A percentile compares a stretch with the other conserved stretches of the same genome.
These are phyloP conservation scores for Theretra japonica DNA, from an alignment of 2,888 invertebrate genomes.

Conservation along the genomic window DNA sequence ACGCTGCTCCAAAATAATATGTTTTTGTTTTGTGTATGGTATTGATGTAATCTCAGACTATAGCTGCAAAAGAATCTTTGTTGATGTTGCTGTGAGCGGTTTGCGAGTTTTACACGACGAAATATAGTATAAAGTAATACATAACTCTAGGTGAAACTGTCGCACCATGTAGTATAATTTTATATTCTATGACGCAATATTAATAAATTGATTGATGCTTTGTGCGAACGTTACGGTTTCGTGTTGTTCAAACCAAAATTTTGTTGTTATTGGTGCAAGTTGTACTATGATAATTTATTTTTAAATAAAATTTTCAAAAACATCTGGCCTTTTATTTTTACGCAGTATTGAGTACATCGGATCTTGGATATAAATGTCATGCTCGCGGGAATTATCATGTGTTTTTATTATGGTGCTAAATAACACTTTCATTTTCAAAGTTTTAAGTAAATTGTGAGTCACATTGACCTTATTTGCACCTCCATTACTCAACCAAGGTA, in stretches of 20 bases:
- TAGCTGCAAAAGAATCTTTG: neutral
- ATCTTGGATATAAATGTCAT: neutral
- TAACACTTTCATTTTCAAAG: slow-evolving; percentile 5
- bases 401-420: slow-evolving; percentile 29
- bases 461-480: slow-evolving; percentile 14
- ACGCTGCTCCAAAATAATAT: neutral
- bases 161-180: slow-evolving; percentile 68
- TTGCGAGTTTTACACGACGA: slow-evolving; percentile 49
- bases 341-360: neutral
- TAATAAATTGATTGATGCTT: slow-evolving; percentile 69
- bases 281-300: slow-evolving; percentile 84
- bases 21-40: neutral
- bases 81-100: slow-evolving; percentile 54
- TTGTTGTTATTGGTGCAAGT: slow-evolving; percentile 84
- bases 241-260: slow-evolving; percentile 82
- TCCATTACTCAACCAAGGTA: slow-evolving; percentile 15
- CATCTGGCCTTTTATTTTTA: slow-evolving; percentile 42
- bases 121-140: slow-evolving; percentile 47
- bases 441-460: neutral
- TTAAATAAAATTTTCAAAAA: slow-evolving; percentile 79
- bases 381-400: slow-evolving; percentile 14
- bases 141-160: slow-evolving; percentile 57
- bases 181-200: slow-evolving; percentile 63
- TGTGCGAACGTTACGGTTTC: slow-evolving; percentile 77
- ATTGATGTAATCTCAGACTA: slow-evolving; percentile 13